Conservation (phyloP, 2,797 vertebrate genomes). For the Chrosomus eos region DNA sequence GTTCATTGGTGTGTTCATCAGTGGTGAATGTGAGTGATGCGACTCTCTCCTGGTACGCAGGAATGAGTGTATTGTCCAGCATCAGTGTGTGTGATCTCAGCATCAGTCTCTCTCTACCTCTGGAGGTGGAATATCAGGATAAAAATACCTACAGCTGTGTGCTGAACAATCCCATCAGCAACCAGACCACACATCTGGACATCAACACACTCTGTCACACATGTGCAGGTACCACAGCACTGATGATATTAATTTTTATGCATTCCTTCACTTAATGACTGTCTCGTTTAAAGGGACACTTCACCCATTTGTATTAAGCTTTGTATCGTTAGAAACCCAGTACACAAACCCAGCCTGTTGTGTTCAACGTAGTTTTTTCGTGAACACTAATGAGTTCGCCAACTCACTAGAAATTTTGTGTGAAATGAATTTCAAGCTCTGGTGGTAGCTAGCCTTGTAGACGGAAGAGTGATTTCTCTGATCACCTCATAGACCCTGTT, state of each 20-base stretch:
- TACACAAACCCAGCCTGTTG: too few relatives aligned
- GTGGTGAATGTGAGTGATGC: neutral
- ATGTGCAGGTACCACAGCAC: neutral
- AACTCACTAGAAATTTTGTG: too few relatives aligned
- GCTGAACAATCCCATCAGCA: neutral
- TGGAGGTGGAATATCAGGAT: slow-evolving; percentile 26
- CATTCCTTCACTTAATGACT: neutral
- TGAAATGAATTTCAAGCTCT: too few relatives aligned
- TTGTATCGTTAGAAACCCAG: too few relatives aligned
- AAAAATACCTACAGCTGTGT: slow-evolving; percentile 9
- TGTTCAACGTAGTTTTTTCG: too few relatives aligned
- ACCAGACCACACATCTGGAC: neutral
- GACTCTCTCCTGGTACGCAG: slow-evolving; percentile 19
- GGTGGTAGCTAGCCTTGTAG: too few relatives aligned
- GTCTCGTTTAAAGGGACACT: too few relatives aligned
- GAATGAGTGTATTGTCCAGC: slow-evolving; percentile 15
- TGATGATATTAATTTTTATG: neutral
- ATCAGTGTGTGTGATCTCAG: slow-evolving; percentile 21
- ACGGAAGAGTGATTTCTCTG: too few relatives aligned
- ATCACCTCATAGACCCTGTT: too few relatives aligned
- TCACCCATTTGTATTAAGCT: too few relatives aligned
- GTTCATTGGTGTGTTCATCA: neutral
- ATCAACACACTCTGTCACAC: neutral
- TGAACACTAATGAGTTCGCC: too few relatives aligned
- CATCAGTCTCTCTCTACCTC: slow-evolving; percentile 25